Conservation (phyloP, 2,113 vertebrate genomes). For the Felis chaus region DNA sequence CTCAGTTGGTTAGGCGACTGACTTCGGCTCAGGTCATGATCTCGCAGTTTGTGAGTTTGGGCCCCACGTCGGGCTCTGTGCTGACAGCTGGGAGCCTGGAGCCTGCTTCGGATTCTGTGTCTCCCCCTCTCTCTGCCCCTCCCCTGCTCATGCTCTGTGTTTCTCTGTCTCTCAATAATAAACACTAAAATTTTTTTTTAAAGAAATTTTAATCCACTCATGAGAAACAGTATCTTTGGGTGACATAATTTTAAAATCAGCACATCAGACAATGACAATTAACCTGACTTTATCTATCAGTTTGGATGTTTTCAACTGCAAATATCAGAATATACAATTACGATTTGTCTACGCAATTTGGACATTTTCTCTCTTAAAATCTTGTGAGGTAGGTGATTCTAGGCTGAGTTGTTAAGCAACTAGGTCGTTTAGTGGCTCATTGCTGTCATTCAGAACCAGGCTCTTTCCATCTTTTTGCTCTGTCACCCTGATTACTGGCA, state of each 20-base stretch:
- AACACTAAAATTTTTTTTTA: no score
- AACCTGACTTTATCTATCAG: neutral
- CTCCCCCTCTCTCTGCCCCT: no score
- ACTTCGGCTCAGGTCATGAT: no score
- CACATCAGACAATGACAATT: neutral
- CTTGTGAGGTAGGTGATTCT: neutral
- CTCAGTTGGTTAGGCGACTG: no score
- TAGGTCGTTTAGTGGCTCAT: neutral
- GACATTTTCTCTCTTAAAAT: slow-evolving; percentile 9
- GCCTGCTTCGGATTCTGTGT: no score
- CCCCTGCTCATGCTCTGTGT: no score
- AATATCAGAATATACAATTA: neutral
- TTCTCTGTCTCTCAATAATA: no score
- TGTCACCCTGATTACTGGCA: neutral
- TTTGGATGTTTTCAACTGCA: neutral
- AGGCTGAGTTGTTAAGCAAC: neutral
- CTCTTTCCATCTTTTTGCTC: neutral
- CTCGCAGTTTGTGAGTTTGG: no score
- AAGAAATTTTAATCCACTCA: neutral
- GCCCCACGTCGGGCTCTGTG: no score
- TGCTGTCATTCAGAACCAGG: neutral
- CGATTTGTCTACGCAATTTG: neutral
- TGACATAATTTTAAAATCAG: neutral
- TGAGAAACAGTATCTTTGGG: slow-evolving; percentile 17
- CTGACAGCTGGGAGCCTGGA: no score